Evolutionary conservation across 1,140 invertebrate genomes (phyloP).

Genomic region (Pogonus chalceus): DNA sequence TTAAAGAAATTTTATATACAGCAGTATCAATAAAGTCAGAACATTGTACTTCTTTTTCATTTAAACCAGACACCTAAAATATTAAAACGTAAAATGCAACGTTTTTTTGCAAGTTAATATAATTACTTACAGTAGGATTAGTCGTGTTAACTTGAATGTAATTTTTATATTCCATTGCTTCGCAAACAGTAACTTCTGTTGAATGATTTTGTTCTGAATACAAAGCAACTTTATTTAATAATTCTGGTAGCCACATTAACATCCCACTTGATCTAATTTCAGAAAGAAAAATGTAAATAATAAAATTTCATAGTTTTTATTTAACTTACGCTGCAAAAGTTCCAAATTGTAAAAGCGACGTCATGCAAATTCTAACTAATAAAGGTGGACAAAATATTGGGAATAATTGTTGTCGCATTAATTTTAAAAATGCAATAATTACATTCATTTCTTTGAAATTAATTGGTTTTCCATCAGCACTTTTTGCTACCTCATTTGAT

Average conservation of each 20-base stretch:
- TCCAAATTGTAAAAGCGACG: conserved; percentile 45
- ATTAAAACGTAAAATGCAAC: no score
- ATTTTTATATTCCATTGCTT: conserved; percentile 18
- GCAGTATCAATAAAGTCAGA: conserved; percentile 27
- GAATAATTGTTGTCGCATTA: conserved; percentile 37
- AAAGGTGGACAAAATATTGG: conserved; percentile 41
- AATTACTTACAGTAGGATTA: no score
- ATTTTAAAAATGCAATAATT: no score
- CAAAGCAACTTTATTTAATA: conserved; percentile 38
- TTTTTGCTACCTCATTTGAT: conserved; percentile 12
- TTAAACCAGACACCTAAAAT: no score
- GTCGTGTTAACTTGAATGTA: no score
- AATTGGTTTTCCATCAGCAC: no score
- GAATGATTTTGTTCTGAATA: conserved; percentile 15
- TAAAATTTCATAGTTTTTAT: neutral
- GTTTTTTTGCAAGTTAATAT: no score
- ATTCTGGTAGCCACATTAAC: conserved; percentile 45
- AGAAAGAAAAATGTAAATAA: no score
- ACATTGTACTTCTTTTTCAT: conserved; percentile 16
- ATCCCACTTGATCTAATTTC: conserved; percentile 29
- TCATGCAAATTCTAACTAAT: conserved; percentile 42
- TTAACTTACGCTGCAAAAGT: conserved; percentile 36
- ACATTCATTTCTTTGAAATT: no score
- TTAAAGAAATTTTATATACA: conserved; percentile 40
- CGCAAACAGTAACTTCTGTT: conserved; percentile 22